Evolutionary conservation across 2,888 invertebrate species (phyloP).

Genomic region (Diogma glabrata): DNA sequence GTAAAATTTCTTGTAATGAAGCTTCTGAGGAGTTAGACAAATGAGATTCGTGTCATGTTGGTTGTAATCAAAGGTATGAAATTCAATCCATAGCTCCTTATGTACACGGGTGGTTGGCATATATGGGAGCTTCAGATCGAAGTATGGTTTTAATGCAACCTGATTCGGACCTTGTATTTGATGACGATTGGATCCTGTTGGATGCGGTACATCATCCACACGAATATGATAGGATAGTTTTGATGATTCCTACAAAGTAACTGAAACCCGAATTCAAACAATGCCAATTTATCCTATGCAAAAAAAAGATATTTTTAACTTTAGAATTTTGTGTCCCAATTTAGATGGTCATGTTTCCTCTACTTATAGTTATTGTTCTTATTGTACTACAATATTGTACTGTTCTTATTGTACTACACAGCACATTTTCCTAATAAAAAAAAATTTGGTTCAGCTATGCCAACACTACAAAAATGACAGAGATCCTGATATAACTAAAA

Average conservation of each 20-base stretch:
- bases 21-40: conserved; percentile 7
- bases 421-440: too few species aligned
- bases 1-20: conserved; percentile 12
- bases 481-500: too few species aligned
- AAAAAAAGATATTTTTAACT: conserved; percentile 7
- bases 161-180: conserved; percentile 12
- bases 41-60: conserved; percentile 11
- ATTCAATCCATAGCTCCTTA: conserved; percentile 13
- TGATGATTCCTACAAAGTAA: conserved; percentile 7
- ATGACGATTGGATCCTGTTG: conserved; percentile 15
- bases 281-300: conserved; percentile 7
- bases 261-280: conserved; percentile 12
- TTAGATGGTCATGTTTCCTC: conserved; percentile 13
- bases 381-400: too few species aligned
- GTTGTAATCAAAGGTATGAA: conserved; percentile 14
- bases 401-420: too few species aligned
- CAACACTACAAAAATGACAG: too few species aligned
- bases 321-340: conserved; percentile 12
- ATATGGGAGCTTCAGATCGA: conserved; percentile 13
- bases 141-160: conserved; percentile 13
- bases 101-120: conserved; percentile 15
- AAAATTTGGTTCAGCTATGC: too few species aligned
- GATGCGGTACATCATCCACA: conserved; percentile 12
- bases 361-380: conserved; percentile 8
- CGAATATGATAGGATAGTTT: conserved; percentile 12